Percentiles rank a stretch among this genome's conserved stretches.
phyloP scores from a whole-genome alignment of 2,113 vertebrate species.

The Rhynchomys soricoides region DNA sequence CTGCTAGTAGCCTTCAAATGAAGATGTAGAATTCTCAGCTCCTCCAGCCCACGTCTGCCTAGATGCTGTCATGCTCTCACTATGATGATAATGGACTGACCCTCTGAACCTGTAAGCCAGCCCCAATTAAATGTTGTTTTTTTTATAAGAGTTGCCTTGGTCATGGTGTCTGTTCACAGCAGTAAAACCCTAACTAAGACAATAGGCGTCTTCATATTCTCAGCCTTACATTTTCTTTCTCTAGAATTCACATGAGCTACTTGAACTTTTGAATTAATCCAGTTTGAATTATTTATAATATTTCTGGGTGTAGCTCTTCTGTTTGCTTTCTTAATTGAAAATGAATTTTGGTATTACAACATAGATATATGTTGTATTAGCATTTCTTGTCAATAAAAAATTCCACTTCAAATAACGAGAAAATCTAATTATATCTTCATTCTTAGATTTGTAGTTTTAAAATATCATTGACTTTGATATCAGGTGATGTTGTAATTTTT shows the following conservation, averaged over 20 bases:
- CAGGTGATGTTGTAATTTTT: neutral
- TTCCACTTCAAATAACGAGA: slow-evolving; percentile 31
- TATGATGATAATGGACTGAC: no score
- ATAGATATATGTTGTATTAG: neutral
- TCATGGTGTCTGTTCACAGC: no score
- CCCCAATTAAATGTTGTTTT: no score
- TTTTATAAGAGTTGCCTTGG: no score
- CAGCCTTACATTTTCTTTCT: neutral
- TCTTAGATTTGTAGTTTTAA: slow-evolving; percentile 14
- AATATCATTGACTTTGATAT: slow-evolving; percentile 7
- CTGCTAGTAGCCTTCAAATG: no score
- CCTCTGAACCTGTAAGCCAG: no score
- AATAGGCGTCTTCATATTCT: neutral
- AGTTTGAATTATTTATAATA: neutral
- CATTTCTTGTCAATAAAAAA: neutral
- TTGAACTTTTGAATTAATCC: neutral
- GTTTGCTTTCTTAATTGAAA: neutral
- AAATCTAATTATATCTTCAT: neutral
- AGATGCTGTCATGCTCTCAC: no score
- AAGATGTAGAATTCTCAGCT: no score
- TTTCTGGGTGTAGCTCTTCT: slow-evolving; percentile 22
- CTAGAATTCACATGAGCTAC: slow-evolving; percentile 13
- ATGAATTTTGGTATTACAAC: slow-evolving; percentile 15
- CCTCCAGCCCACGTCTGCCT: no score
- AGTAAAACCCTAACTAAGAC: no score